Evolutionary conservation across 2,797 vertebrate species (phyloP).

Genomic region (Vipera latastei): DNA sequence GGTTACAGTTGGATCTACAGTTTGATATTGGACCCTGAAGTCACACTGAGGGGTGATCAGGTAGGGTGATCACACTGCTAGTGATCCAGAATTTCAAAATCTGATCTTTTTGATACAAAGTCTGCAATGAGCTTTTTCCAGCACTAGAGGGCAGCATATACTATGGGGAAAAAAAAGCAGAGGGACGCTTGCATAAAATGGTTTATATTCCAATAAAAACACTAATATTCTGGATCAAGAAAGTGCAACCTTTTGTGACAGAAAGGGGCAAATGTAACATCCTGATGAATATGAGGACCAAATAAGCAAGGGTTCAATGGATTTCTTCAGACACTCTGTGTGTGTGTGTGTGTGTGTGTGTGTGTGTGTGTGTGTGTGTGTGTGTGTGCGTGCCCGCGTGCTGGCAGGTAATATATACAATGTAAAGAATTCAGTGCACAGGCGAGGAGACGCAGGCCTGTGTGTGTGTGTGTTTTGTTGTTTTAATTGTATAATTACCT

Average conservation of each 20-base stretch:
- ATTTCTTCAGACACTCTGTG: not conserved
- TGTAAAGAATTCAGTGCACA: too few relatives aligned
- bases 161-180: slow-evolving; percentile 8
- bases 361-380: too few relatives aligned
- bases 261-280: not conserved
- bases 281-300: not conserved
- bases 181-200: not conserved
- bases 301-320: not conserved
- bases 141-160: slow-evolving; percentile 62
- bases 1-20: too few relatives aligned
- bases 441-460: too few relatives aligned
- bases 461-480: too few relatives aligned
- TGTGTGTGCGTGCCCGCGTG: too few relatives aligned
- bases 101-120: not conserved
- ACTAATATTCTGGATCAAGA: not conserved
- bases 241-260: not conserved
- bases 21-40: too few relatives aligned
- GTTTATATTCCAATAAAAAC: not conserved
- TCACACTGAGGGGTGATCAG: too few relatives aligned
- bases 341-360: too few relatives aligned
- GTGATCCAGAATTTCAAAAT: not conserved
- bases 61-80: too few relatives aligned
- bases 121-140: not conserved
- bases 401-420: too few relatives aligned
- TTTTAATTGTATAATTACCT: too few relatives aligned